Percentiles rank a stretch among this genome's conserved stretches.
Conservation (phyloP, 2,797 vertebrate genomes). For the Notolabrus celidotus region DNA sequence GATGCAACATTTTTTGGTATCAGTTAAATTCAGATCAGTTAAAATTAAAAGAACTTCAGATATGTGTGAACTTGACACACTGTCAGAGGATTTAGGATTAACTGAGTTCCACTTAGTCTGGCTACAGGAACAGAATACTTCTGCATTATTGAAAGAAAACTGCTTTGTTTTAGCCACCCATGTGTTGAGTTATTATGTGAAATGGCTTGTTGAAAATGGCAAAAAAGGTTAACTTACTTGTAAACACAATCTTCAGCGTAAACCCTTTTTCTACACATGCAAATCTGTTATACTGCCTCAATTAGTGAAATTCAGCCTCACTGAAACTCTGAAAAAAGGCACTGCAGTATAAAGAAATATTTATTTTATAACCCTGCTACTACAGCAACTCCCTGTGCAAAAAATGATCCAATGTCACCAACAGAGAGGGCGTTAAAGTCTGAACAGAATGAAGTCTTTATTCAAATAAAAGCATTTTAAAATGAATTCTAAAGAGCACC, state of each 20-base stretch:
- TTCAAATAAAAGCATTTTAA: conserved; percentile 78
- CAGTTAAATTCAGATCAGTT: conserved; percentile 8
- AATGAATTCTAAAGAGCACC: conserved; percentile 77
- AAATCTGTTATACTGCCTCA: conserved; percentile 39
- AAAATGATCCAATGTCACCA: conserved; percentile 4
- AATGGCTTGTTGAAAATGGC: conserved; percentile 9
- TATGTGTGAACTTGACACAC: neutral
- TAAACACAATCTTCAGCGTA: conserved; percentile 8
- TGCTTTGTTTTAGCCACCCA: conserved; percentile 1
- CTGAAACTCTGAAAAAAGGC: conserved; percentile 72
- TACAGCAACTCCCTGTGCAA: conserved; percentile 45
- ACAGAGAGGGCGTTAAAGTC: conserved; percentile 46
- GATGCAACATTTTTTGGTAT: conserved; percentile 62
- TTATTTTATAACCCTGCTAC: conserved; percentile 38
- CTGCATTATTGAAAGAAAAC: conserved; percentile 5
- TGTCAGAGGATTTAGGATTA: conserved; percentile 14
- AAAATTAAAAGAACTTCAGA: too few relatives aligned
- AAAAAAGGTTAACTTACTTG: conserved; percentile 15
- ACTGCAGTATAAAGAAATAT: conserved; percentile 68
- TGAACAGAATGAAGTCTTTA: conserved; percentile 75
- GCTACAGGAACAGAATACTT: neutral
- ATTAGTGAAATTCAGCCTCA: conserved; percentile 32
- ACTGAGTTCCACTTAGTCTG: neutral
- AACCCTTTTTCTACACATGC: conserved; percentile 31
- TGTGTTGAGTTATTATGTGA: neutral